A percentile compares a stretch with the other conserved stretches of the same genome.
Conservation (phyloP, 2,888 invertebrate species). For the Drosophila robusta region DNA sequence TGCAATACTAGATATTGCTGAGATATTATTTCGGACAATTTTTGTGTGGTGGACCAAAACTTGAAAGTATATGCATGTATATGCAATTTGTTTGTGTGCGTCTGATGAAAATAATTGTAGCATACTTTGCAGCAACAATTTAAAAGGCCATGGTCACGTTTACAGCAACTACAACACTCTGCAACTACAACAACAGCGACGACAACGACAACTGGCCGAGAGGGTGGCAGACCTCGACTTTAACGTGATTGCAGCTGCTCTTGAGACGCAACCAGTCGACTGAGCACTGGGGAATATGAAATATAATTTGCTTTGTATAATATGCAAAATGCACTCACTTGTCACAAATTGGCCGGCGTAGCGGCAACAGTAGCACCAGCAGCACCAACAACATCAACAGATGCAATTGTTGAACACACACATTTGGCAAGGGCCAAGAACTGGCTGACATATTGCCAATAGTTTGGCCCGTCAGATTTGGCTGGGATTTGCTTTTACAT, state of each 20-base stretch:
- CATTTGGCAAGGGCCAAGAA: constrained; percentile 42
- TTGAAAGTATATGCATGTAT: constrained; percentile 9
- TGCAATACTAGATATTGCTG: too few relatives aligned
- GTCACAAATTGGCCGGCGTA: constrained; percentile 70
- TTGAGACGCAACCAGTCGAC: constrained; percentile 63
- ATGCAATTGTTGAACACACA: constrained; percentile 50
- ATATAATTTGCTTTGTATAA: constrained; percentile 74
- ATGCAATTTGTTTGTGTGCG: constrained; percentile 42
- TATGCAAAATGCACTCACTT: constrained; percentile 65
- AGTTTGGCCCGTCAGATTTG: constrained; percentile 52
- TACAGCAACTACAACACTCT: constrained; percentile 9
- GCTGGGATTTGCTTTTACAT: constrained; percentile 51
- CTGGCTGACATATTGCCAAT: constrained; percentile 42
- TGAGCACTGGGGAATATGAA: constrained; percentile 62
- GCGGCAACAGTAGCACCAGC: constrained; percentile 10
- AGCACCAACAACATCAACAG: constrained; percentile 20
- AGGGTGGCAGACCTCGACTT: constrained; percentile 25
- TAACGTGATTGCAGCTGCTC: constrained; percentile 49
- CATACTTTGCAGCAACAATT: constrained; percentile 66
- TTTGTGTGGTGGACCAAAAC: constrained; percentile 51
- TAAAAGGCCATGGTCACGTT: constrained; percentile 73
- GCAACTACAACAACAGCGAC: not conserved
- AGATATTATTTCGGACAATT: not conserved
- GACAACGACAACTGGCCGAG: constrained; percentile 28
- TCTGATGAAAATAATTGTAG: constrained; percentile 77